phyloP scores from a whole-genome alignment of 92 coral and sea anemone species.

The Siderastrea siderea region DNA sequence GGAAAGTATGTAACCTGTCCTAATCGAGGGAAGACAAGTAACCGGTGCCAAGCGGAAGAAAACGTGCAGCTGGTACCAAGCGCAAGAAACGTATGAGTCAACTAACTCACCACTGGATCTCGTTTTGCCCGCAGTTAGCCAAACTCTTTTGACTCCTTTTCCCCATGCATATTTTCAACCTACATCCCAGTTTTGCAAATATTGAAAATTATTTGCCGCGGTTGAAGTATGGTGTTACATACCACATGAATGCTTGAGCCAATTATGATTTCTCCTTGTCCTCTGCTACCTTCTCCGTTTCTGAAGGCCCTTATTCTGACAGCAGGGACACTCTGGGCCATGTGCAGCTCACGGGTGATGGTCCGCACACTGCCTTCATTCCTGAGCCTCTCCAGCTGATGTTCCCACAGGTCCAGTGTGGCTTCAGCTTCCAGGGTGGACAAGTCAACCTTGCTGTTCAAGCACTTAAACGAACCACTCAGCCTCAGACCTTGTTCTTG shows the following conservation, averaged over 20 bases:
- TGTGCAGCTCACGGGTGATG: slow-evolving; percentile 90
- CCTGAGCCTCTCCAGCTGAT: slow-evolving; percentile 89
- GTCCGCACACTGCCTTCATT: slow-evolving; percentile 88
- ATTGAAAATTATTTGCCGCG: background rate
- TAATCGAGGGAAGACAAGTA: no score
- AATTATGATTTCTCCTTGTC: slow-evolving; percentile 79
- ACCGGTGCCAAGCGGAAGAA: no score
- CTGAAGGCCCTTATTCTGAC: slow-evolving; percentile 92
- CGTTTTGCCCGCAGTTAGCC: no score
- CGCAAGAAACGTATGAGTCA: no score
- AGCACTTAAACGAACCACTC: slow-evolving; percentile 88
- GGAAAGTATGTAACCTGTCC: no score
- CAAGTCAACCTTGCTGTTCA: slow-evolving; percentile 94
- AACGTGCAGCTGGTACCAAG: no score
- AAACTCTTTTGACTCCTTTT: background rate
- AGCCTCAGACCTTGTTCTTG: slow-evolving; percentile 74
- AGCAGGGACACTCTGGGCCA: slow-evolving; percentile 93
- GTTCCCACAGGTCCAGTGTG: slow-evolving; percentile 94
- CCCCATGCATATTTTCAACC: background rate
- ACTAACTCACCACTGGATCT: no score
- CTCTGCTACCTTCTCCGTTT: slow-evolving; percentile 92
- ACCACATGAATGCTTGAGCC: slow-evolving; percentile 94
- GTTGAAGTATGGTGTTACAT: slow-evolving; percentile 17
- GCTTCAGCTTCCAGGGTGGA: slow-evolving; percentile 96
- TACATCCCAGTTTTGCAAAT: background rate